A percentile compares a stretch with the other conserved stretches of the same genome.
phyloP scores from a whole-genome alignment of 2,888 invertebrate species.

The Anthrax anthrax region DNA sequence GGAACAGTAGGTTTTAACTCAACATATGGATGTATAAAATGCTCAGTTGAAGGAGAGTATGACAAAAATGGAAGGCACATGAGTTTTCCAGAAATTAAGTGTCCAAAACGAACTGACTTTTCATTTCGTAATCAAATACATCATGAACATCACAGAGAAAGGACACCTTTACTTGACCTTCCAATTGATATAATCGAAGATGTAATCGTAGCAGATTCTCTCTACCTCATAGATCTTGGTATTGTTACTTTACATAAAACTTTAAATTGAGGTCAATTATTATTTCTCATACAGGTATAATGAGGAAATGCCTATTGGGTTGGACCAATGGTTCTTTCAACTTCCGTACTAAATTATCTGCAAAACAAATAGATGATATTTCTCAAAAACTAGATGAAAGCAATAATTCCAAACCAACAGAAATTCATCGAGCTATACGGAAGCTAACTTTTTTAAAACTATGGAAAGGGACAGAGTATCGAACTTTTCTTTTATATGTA shows the following conservation, averaged over 20 bases:
- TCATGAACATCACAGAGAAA: neutral
- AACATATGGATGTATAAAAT: neutral
- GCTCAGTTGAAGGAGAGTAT: neutral
- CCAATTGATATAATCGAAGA: neutral
- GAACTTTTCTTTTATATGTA: conserved; percentile 14
- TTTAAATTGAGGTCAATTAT: neutral
- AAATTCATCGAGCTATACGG: conserved; percentile 13
- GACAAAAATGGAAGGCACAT: neutral
- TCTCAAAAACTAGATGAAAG: conserved; percentile 2
- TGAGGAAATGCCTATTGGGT: neutral
- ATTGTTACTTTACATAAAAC: no score
- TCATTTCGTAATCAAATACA: neutral
- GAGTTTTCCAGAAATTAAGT: neutral
- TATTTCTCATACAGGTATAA: neutral
- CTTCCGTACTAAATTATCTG: no score
- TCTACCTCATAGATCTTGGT: neutral
- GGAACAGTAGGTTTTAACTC: neutral
- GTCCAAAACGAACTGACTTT: neutral
- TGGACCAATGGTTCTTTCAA: no score
- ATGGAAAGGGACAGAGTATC: conserved; percentile 15
- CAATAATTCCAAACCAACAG: conserved; percentile 10
- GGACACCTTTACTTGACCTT: neutral
- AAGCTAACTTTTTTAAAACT: conserved; percentile 12
- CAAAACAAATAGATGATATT: no score
- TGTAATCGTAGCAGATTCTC: neutral